Percentiles rank a stretch among this genome's conserved stretches.
Evolutionary conservation across 92 coral and sea anemone genomes (phyloP).

Genomic region (Anthopleura xanthogrammica): DNA sequence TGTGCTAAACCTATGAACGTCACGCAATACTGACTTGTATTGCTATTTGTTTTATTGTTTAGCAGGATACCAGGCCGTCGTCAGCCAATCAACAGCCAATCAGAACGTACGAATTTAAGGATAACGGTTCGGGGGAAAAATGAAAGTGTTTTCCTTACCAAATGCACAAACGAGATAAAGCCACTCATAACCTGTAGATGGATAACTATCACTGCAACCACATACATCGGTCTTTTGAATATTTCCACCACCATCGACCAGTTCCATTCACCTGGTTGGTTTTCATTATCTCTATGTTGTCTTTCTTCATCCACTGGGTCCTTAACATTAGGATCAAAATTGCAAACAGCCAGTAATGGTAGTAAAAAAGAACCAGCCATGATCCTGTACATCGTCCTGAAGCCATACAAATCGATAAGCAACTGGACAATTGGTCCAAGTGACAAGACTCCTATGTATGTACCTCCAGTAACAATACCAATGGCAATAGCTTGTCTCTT

Average conservation of each 20-base stretch:
- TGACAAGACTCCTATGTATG: not conserved
- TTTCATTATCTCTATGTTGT: not conserved
- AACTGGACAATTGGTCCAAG: slow-evolving; percentile 12
- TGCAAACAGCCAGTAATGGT: not conserved
- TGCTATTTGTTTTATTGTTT: too few relatives aligned
- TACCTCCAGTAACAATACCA: not conserved
- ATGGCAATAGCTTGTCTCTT: slow-evolving; percentile 9
- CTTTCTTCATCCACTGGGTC: not conserved
- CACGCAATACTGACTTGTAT: too few relatives aligned
- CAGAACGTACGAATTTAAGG: too few relatives aligned
- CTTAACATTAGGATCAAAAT: slow-evolving; percentile 9
- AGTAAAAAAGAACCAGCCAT: slow-evolving; percentile 15
- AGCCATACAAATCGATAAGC: slow-evolving; percentile 15
- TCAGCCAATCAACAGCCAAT: too few relatives aligned
- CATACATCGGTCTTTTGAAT: not conserved
- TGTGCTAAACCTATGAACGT: too few relatives aligned
- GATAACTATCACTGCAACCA: slow-evolving; percentile 9
- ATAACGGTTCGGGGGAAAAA: too few relatives aligned
- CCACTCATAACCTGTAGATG: not conserved
- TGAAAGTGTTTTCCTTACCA: slow-evolving; percentile 11
- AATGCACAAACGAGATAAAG: slow-evolving; percentile 10
- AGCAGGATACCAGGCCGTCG: not conserved
- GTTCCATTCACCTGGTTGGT: not conserved
- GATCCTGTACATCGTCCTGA: slow-evolving; percentile 26
- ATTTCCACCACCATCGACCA: not conserved